Evolutionary conservation across 2,797 vertebrate species (phyloP), one percentile per base, ranked within the genome.

Genomic region (Sebastes cheni): DNA sequence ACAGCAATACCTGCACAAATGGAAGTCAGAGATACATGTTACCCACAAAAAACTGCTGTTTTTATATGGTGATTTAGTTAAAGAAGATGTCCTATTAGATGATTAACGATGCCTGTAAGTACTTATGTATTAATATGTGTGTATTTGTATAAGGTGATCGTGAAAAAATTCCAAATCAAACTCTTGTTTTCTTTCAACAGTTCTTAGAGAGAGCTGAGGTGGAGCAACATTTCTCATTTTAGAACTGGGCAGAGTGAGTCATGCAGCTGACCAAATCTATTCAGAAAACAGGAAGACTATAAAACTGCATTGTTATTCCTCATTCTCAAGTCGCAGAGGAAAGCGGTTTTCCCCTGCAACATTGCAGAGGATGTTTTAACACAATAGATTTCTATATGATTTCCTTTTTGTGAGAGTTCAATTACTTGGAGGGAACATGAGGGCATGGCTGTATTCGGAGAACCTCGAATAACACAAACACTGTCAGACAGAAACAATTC

Each of bases 1-100:
- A 98, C 98, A 42, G 98, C 97, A 27, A 99, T 98, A 54, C 98
- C 98, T 97, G 61, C 62, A 81, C 16, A 79, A 34, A 79, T 29
- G 22, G 20, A 79, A 65, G 9, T 25, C 71, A 62, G 42, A 22
- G 2, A 13, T n/a, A 34, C n/a, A 60, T 36, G 32, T 70, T 20
- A 64, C 2, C 13, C 2, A 8, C 4, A 12, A 73, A 11, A 10
- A 1, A 0, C 22, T 30, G 34, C 13, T 42, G 7, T 46, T 55
- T 25, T 29, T 50, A 4, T 30, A 36, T 4, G 16, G 39, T 29
- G 30, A 10, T 67, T 72, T 20, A n/a, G 34, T 22, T n/a, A 69
- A 69, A 5, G 4, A 39, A 50, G 23, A 34, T 20, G 2, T 60
- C 58, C 23, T 6, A 62, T 52, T 61, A 1, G 13, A 8, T 62